Evolutionary conservation across 2,888 invertebrate species (phyloP), one percentile per base, ranked within the genome.

Genomic region (Drosophila kuntzei): DNA sequence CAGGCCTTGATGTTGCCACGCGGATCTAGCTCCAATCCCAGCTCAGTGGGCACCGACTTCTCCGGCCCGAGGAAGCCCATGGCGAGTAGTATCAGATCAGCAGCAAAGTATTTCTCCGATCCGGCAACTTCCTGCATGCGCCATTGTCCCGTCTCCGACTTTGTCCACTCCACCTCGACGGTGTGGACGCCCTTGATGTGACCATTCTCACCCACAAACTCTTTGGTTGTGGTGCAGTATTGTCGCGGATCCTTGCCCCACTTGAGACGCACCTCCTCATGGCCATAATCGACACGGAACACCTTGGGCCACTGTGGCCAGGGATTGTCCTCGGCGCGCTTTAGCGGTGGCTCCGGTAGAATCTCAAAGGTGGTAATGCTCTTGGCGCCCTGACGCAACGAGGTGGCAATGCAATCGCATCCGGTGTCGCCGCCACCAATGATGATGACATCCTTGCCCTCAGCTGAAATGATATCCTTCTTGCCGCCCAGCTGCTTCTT

Each of bases 51-150:
- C 58, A 99, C 95, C 68, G 96, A 95, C 90, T 97, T 94, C 93
- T 99, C 99, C 0, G 99, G 99, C 0, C 99, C 99, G 69, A 98
- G 93, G 94, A 99, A 99, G 86, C 99, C 99, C 99, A 99, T 99
- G 3, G 99, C 99, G 51, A 99, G 94, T 71, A 99, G 94, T 60
- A 99, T 97, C 72, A 99, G 94, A 91, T 99, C 98, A 57, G 97
- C 97, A 80, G 96, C 95, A 93, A 95, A 97, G 27, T 96, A 93
- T 91, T 95, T 95, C 90, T 96, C 96, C 0, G 96, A 95, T 73
- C 96, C 97, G 54, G 95, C 94, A 46, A 97, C 92, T 93, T 99
- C 97, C 66, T 95, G 94, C 97, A 99, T 98, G 90, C 96, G 96
- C 99, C 99, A 99, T 68, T 97, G 94, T 0, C 99, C 99, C 53